Conservation (phyloP, 2,797 vertebrate genomes). For the Nothura maculosa region DNA sequence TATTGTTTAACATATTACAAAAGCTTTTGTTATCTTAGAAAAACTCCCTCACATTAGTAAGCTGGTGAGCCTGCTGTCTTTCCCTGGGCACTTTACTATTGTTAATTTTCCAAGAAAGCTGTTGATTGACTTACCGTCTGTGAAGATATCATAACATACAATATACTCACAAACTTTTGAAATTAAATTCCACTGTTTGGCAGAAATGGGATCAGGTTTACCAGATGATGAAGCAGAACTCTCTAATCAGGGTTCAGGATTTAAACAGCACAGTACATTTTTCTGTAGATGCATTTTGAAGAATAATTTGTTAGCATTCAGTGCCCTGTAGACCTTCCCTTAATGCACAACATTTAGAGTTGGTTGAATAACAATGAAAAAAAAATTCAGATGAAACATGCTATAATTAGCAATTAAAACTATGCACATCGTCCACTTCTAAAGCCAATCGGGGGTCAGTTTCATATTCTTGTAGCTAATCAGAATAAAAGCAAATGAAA, state of each 20-base stretch:
- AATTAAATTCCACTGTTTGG: conserved; percentile 29
- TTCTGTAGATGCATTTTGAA: background rate
- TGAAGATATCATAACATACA: background rate
- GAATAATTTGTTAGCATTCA: background rate
- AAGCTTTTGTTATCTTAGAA: background rate
- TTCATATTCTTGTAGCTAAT: background rate
- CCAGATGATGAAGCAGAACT: conserved; percentile 18
- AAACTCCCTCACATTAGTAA: background rate
- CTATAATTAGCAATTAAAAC: background rate
- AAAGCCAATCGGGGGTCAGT: background rate
- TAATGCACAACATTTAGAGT: background rate
- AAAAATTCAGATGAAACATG: background rate
- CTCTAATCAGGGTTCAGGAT: background rate
- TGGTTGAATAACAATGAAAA: background rate
- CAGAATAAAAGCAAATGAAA: background rate
- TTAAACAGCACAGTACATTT: background rate
- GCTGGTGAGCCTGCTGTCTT: background rate
- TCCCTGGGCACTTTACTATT: background rate
- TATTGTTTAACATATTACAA: background rate
- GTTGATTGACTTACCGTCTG: background rate
- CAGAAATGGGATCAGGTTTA: conserved; percentile 24
- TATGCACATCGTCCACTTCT: background rate
- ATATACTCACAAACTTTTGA: conserved; percentile 7
- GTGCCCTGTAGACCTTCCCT: background rate
- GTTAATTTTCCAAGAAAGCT: conserved; percentile 48